Percentiles rank a stretch among this genome's conserved stretches.
phyloP scores from a whole-genome alignment of 2,113 vertebrate species.

The Lamprologus callipterus region DNA sequence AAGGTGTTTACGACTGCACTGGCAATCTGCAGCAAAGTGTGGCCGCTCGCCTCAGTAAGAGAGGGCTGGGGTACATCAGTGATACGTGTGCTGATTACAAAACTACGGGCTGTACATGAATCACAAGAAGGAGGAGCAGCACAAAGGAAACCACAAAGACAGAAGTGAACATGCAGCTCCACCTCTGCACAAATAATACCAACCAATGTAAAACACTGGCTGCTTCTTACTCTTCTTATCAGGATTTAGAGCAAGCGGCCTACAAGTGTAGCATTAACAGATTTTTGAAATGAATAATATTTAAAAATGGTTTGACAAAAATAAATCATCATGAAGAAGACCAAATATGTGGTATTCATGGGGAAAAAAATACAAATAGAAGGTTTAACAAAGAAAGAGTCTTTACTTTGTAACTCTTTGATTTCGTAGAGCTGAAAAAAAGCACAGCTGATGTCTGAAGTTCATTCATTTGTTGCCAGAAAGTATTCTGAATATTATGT shows the following conservation, averaged over 20 bases:
- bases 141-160: not conserved
- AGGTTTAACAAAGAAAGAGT: not conserved
- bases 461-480: not conserved
- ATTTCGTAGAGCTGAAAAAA: not conserved
- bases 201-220: not conserved
- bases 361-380: not conserved
- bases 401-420: not conserved
- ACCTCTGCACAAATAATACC: not conserved
- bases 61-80: not conserved
- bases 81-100: not conserved
- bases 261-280: not conserved
- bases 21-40: not conserved
- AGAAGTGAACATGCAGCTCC: not conserved
- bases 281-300: not conserved
- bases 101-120: not conserved
- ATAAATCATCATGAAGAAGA: not conserved
- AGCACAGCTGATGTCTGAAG: not conserved
- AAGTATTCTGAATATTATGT: not conserved
- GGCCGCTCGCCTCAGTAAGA: not conserved
- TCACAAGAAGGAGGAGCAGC: not conserved
- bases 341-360: not conserved
- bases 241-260: not conserved
- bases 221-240: not conserved
- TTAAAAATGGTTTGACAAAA: not conserved
- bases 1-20: not conserved